phyloP scores from a whole-genome alignment of 2,113 vertebrate genomes.

The Eolophus roseicapilla region DNA sequence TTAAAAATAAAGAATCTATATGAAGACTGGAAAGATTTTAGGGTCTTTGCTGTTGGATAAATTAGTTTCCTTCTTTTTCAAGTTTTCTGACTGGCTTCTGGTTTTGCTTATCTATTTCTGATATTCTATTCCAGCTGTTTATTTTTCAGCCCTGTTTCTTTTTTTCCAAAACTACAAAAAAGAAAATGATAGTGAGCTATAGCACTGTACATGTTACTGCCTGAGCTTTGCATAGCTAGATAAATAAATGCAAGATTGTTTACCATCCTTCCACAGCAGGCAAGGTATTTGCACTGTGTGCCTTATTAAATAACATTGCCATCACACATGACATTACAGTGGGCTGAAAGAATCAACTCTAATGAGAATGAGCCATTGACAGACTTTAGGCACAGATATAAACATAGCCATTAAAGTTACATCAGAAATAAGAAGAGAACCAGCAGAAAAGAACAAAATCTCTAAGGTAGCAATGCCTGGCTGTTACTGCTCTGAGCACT shows the following conservation, averaged over 20 bases:
- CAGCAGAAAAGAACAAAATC: not conserved
- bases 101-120: conserved; percentile 13
- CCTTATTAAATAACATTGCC: not conserved
- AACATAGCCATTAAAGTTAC: not conserved
- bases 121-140: not conserved
- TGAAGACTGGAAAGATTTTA: not conserved
- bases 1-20: conserved; percentile 17
- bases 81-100: not conserved
- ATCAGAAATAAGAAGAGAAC: not conserved
- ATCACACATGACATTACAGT: not conserved
- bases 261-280: not conserved
- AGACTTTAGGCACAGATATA: not conserved
- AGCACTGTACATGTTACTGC: not conserved
- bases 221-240: not conserved
- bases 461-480: not conserved
- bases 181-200: not conserved
- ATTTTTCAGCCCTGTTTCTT: not conserved
- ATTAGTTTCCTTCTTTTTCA: not conserved
- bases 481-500: not conserved
- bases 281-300: not conserved
- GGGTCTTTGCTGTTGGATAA: not conserved
- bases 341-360: not conserved
- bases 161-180: not conserved
- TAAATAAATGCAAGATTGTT: not conserved
- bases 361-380: not conserved